phyloP scores from a whole-genome alignment of 2,797 vertebrate genomes.

The Liparis tanakae region DNA sequence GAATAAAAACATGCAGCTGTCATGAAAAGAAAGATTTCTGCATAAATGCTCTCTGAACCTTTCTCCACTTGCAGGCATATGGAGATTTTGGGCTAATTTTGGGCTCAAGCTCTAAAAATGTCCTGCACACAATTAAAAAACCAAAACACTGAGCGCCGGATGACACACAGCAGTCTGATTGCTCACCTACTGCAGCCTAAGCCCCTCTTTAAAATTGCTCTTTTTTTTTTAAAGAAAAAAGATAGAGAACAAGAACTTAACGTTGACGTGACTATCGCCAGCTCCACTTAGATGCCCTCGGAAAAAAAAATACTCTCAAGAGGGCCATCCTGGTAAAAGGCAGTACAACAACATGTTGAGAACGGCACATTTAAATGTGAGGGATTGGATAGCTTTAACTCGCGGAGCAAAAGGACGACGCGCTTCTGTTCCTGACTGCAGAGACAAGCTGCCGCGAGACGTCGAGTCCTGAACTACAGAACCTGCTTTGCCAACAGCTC shows the following conservation, averaged over 20 bases:
- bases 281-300: constrained; percentile 26
- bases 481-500: constrained; percentile 62
- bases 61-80: constrained; percentile 58
- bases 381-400: constrained; percentile 46
- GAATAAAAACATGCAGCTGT: constrained; percentile 48
- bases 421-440: constrained; percentile 16
- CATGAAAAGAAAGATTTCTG: constrained; percentile 52
- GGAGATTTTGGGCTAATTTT: constrained; percentile 62
- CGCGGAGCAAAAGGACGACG: too few relatives aligned
- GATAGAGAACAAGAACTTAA: constrained; percentile 6
- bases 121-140: constrained; percentile 43
- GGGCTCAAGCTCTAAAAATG: constrained; percentile 50
- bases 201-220: neutral
- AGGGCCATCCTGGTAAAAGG: constrained; percentile 36
- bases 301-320: constrained; percentile 39
- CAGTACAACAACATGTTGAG: constrained; percentile 29
- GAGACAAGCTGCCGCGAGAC: constrained; percentile 36
- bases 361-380: constrained; percentile 33
- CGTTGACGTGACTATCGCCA: constrained; percentile 6
- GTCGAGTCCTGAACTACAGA: constrained; percentile 45
- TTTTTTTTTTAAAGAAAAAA: neutral
- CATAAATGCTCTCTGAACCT: constrained; percentile 52
- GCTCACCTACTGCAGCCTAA: constrained; percentile 33
- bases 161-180: constrained; percentile 23
- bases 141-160: constrained; percentile 21